Evolutionary conservation across 2,113 vertebrate species (phyloP), one percentile per base, ranked within the genome.

Genomic region (Hippolais icterina): DNA sequence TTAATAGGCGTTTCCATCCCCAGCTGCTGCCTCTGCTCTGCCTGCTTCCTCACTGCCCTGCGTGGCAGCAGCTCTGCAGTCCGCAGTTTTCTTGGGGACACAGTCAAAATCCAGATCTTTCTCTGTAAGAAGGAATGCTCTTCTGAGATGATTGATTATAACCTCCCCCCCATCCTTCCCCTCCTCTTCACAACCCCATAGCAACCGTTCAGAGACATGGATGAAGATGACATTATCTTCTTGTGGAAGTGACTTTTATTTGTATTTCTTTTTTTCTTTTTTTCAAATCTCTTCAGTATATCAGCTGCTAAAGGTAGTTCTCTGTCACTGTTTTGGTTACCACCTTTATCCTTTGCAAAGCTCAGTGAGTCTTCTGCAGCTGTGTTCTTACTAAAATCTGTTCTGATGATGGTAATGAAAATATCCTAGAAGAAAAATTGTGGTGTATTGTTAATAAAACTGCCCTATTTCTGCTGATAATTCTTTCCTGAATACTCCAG

Each of bases 11-110:
- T 98, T 96, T 97, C 98, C 97, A 98, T 96, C 95, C 95, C 97
- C 98, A 98, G 96, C 97, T 97, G 97, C 97, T 97, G 98, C 97
- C 97, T 98, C 91, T 95, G 97, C 97, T 98, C 98, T 97, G 98
- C 89, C 95, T 95, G 97, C 95, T 97, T 97, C 91, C 95, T 97
- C 65, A 31, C 92, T 95, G 98, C 97, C 94, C 97, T 97, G 96
- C 89, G 66, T 96, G 95, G 96, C 96, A 96, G 93, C 95, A 96
- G 92, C 97, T 97, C 97, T 97, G 97, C 97, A 96, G 97, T 97
- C 96, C 49, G 97, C 97, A 96, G 95, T 97, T 97, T 98, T 97
- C 97, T 97, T 97, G 96, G 96, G 96, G 97, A 97, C 96, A 93
- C 96, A 97, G 97, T 97, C 96, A 97, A 97, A 97, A 97, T 97